Base-by-base conservation (phyloP, 2,888 invertebrate genomes). In the Epinotia brunnichana region DNA sequence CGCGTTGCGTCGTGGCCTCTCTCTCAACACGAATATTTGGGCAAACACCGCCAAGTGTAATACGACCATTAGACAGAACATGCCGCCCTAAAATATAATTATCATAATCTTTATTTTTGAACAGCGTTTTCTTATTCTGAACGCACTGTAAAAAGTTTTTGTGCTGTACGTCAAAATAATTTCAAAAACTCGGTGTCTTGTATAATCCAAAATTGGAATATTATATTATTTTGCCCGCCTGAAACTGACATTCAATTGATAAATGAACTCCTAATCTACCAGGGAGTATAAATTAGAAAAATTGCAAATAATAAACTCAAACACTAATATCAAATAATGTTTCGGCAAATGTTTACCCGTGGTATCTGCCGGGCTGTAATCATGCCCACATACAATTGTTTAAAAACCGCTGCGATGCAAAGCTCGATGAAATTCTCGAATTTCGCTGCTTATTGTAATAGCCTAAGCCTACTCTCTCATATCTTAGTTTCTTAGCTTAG, bases 361-460 rank as follows among this genome's bases (percentile, higher is more conserved):
- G 39, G 56, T 56, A 51, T 69, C 5, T 53, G 56, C 24, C 62
- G 62, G 51, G 57, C 59, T 15, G 11, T 69, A 35, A 66, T 66
- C n/a, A 7, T 73, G 51, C 73, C 73, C 17, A 51, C 68, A 41
- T 73, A 69, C n/a, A 51, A 59, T 9, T 39, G 62, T 21, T 41
- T 69, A 57, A 73, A 59, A 44, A 57, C 57, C 7, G 67, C 44
- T 19, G 63, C 51, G 17, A 39, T 57, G 21, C 73, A 73, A 7
- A 63, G 69, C 57, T 69, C 73, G 15, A 59, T 59, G 29, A 68
- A 53, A 24, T 77, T 83, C 82, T 83, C 83, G 78, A 79, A 78
- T 74, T 77, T 73, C 68, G 74, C 70, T 59, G 69, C 66, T 59
- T 62, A 74, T 53, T 73, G 71, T 71, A 68, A 69, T 62, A 21